Evolutionary conservation across 2,113 vertebrate genomes (phyloP).

Genomic region (Zonotrichia leucophrys): DNA sequence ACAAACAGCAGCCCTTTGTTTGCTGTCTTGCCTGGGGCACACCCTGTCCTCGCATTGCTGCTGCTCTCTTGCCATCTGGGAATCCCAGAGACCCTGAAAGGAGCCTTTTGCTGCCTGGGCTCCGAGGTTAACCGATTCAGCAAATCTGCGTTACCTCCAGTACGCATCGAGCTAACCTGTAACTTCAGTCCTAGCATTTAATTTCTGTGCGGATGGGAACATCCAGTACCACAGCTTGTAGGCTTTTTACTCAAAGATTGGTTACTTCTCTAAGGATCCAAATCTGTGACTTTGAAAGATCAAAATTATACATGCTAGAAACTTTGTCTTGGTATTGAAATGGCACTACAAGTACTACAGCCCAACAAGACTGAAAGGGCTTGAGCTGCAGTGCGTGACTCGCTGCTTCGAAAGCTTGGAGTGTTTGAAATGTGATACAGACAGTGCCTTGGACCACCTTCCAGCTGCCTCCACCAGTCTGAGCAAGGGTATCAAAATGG

Average conservation of each 20-base stretch:
- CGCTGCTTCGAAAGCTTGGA: not conserved
- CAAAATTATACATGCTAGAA: not conserved
- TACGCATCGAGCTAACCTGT: not conserved
- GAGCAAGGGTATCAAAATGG: constrained; percentile 24
- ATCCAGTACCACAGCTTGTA: not conserved
- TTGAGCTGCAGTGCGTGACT: not conserved
- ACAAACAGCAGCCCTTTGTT: constrained; percentile 51
- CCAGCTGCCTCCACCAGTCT: not conserved
- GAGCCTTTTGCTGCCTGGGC: not conserved
- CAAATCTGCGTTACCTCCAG: not conserved
- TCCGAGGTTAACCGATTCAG: not conserved
- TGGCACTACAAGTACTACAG: not conserved
- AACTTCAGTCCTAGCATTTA: not conserved
- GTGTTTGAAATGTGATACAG: not conserved
- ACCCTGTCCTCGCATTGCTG: not conserved
- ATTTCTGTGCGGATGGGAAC: not conserved
- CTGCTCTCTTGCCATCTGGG: not conserved
- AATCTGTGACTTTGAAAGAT: not conserved
- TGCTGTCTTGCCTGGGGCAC: not conserved
- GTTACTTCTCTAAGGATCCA: not conserved
- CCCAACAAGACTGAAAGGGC: not conserved
- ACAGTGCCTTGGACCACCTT: constrained; percentile 6
- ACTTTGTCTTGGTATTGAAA: not conserved
- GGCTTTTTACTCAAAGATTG: not conserved
- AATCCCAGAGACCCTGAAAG: not conserved